Evolutionary conservation across 2,113 vertebrate species (phyloP), one percentile per base, ranked within the genome.

Genomic region (Apus apus): DNA sequence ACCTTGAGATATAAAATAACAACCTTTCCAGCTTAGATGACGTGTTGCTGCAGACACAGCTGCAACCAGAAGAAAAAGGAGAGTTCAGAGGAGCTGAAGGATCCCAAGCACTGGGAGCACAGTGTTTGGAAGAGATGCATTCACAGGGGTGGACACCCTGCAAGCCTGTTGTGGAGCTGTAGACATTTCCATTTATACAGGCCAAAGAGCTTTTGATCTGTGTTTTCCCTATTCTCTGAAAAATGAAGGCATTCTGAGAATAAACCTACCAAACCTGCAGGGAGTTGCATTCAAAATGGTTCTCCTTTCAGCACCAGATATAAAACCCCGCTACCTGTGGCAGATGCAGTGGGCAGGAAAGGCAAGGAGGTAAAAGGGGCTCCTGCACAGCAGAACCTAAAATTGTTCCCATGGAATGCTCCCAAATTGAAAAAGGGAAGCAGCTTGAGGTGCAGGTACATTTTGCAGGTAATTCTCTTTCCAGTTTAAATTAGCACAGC

Each of bases 71-170:
- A 67, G 51, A 8, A 60, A 67, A 26, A 23, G 51, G 43, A 71
- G 66, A 58, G 70, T 66, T 58, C 34, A 48, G 85, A 75, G 66
- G 71, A 67, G 62, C 85, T 82, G 70, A 30, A 76, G 58, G 19
- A 4, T 5, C 3, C 27, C 22, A 64, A 23, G 1, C 8, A 0
- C 3, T 5, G 9, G 64, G 80, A 72, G 6, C 3, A 3, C 0
- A 3, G 51, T 11, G 18, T 27, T 67, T n/a, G 32, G 38, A 53
- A 36, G 57, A 64, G 61, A 13, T 30, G 43, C 5, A 0, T 30
- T 25, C 29, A 9, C 6, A 38, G 61, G 18, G 34, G 34, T 4
- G 40, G 51, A 29, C 30, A 40, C 22, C 29, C 25, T 58, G 38
- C 15, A 6, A 7, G 7, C 5, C 1, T 45, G 18, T 2, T 61